Conservation (phyloP, 2,113 vertebrate genomes). For the Casuarius casuarius region DNA sequence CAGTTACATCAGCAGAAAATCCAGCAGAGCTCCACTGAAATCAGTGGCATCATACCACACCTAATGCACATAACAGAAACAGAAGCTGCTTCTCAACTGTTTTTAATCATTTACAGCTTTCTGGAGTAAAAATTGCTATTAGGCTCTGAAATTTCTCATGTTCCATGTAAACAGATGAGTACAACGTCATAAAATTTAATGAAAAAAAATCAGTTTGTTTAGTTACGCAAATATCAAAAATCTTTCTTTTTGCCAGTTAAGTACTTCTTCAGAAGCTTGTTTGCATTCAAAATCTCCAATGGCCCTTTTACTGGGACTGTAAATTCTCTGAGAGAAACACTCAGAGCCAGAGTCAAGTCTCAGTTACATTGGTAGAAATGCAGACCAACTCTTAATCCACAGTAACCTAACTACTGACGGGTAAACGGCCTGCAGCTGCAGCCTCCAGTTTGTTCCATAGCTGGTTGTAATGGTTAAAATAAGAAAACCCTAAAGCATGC, state of each 20-base stretch:
- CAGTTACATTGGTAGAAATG: neutral
- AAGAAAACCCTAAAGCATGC: neutral
- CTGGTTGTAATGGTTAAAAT: neutral
- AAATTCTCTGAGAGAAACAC: constrained; percentile 24
- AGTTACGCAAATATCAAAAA: neutral
- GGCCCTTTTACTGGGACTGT: neutral
- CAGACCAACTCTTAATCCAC: neutral
- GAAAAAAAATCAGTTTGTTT: neutral
- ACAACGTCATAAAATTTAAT: neutral
- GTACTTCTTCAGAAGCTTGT: constrained; percentile 27
- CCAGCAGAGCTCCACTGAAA: neutral
- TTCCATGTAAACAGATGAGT: neutral
- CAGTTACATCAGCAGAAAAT: neutral
- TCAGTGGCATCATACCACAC: neutral
- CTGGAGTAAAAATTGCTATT: neutral
- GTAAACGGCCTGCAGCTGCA: neutral
- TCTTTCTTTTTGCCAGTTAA: neutral
- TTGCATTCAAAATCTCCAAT: constrained; percentile 5
- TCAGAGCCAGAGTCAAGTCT: neutral
- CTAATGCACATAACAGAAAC: neutral
- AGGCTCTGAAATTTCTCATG: neutral
- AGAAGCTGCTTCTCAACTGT: neutral
- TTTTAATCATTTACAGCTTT: neutral
- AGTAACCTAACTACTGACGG: neutral
- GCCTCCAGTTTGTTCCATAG: neutral